phyloP scores from a whole-genome alignment of 2,797 vertebrate genomes.

The Luscinia luscinia region DNA sequence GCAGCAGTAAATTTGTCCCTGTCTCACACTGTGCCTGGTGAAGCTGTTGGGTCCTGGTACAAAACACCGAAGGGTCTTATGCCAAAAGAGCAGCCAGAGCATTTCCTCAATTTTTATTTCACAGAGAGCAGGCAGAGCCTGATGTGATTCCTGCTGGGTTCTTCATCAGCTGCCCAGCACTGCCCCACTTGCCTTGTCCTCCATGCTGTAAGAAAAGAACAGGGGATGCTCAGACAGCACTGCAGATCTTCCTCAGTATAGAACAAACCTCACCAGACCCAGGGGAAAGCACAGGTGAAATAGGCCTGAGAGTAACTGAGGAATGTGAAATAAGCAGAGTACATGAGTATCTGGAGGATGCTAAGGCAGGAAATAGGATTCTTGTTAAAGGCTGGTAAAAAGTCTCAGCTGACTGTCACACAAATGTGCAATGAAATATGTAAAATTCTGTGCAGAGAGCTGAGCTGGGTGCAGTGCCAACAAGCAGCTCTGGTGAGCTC shows the following conservation, averaged over 20 bases:
- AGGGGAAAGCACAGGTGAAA: not conserved
- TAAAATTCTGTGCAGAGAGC: not conserved
- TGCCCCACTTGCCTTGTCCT: not conserved
- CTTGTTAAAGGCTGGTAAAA: not conserved
- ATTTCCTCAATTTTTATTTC: not conserved
- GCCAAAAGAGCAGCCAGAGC: not conserved
- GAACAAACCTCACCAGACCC: not conserved
- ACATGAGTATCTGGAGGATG: not conserved
- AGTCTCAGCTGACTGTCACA: not conserved
- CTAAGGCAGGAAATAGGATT: not conserved
- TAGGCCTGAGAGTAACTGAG: not conserved
- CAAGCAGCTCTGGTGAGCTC: not conserved
- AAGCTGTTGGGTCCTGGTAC: not conserved
- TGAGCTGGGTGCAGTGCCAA: not conserved
- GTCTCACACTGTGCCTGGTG: not conserved
- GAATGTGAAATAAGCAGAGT: not conserved
- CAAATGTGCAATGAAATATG: not conserved
- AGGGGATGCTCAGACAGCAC: not conserved
- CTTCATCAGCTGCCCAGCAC: not conserved
- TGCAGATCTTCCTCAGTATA: not conserved
- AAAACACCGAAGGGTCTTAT: not conserved
- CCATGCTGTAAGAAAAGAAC: not conserved
- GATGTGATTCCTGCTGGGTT: not conserved
- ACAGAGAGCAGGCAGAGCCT: not conserved
- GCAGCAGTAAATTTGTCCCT: not conserved